Base-by-base conservation (phyloP, 2,797 vertebrate species). In the Rhynchotus rufescens region DNA sequence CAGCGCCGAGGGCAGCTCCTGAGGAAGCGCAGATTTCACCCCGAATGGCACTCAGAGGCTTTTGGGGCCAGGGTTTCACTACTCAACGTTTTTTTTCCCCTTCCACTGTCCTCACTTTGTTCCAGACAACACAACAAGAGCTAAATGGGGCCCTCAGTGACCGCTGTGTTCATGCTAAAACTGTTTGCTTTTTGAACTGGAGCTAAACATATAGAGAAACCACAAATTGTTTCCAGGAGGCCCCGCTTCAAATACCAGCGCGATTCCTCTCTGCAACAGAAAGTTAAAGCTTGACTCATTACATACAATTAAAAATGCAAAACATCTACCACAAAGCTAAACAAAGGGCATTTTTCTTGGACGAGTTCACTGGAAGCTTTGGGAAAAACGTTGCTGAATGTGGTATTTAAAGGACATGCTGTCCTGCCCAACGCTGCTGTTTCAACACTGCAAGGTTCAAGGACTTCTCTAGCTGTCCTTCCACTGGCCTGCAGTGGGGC, bases 271-370 rank as follows among this genome's bases (percentile, higher is more conserved):
- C 84, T 88, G 84, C 72, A 85, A 34, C 36, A n/a, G 86, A 87
- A 90, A 89, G 93, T 80, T 91, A 96, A 56, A 96, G 90, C 60
- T 92, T 44, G 87, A 89, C 89, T 95, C 81, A 91, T 84, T 90
- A 86, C 22, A 67, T 76, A 95, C 65, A 92, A 95, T 93, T 95
- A 88, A 42, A 54, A 93, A 82, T 54, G 80, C 87, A 73, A 73
- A 89, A 85, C 65, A 38, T 34, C 88, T 86, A 68, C 71, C 86
- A 75, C 90, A 93, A 91, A 95, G 34, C 82, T 66, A 96, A 96
- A 96, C 66, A 96, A 94, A 88, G 73, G 54, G 44, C 60, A 71
- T 72, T 94, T 91, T 94, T 92, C 84, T 84, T 57, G 89, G 90
- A 64, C 34, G 62, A 84, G 73, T 13, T 52, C 34, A 34, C 79